phyloP scores from a whole-genome alignment of 2,113 vertebrate species.

The Callipepla californica region DNA sequence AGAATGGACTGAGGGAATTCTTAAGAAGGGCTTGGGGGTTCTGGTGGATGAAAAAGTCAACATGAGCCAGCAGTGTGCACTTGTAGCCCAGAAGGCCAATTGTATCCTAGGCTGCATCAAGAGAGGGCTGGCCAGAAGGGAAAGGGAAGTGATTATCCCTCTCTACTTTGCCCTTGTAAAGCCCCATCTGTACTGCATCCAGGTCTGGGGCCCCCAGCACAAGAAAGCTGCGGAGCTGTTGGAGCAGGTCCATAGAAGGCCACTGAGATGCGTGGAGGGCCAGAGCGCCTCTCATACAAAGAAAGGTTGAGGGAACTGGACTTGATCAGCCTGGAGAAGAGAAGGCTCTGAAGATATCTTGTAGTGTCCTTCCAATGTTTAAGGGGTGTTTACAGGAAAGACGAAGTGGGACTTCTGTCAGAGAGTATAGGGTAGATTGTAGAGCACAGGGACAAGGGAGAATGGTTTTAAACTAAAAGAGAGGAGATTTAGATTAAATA shows the following conservation, averaged over 20 bases:
- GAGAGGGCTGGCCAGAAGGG: neutral
- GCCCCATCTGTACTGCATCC: neutral
- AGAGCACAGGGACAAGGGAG: neutral
- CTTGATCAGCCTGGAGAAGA: neutral
- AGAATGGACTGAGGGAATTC: neutral
- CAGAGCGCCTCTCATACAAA: neutral
- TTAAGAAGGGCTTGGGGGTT: neutral
- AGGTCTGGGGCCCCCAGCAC: neutral
- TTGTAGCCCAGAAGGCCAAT: neutral
- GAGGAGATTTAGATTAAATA: neutral
- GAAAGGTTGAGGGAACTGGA: neutral
- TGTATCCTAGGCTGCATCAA: neutral
- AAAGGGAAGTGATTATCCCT: neutral
- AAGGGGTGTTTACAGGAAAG: neutral
- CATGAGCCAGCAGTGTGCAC: neutral
- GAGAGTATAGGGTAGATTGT: too few relatives aligned
- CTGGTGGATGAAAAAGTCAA: neutral
- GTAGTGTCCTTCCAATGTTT: neutral
- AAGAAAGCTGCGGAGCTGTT: neutral
- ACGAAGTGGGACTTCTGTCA: neutral
- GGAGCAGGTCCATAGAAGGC: neutral
- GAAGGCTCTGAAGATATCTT: neutral
- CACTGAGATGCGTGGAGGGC: neutral
- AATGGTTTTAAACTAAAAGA: neutral
- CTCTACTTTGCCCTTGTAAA: neutral